A percentile compares a stretch with the other conserved stretches of the same genome.
These are phyloP conservation scores for Bombus vancouverensis DNA, from an alignment of 1,140 invertebrate species.

Conservation along the genomic window DNA sequence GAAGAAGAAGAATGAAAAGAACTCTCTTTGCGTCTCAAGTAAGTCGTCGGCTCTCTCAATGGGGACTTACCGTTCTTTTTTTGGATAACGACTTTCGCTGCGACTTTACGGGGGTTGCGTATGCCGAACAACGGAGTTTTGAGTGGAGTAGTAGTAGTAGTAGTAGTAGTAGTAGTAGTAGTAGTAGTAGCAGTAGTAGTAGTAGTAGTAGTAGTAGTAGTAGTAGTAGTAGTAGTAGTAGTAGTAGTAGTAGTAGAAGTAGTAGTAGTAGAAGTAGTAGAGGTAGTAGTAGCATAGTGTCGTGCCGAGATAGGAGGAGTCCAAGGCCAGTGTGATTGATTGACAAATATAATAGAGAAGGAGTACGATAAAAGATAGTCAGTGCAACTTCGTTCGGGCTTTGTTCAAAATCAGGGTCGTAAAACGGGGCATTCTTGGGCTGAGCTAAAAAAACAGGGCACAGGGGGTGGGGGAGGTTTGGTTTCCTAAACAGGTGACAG, in stretches of 20 bases:
- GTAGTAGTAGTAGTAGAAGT: constrained; percentile 76
- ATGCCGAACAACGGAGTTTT: constrained; percentile 82
- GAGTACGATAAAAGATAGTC: constrained; percentile 82
- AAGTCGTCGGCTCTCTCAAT: constrained; percentile 78
- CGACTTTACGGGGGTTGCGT: constrained; percentile 82
- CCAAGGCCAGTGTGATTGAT: constrained; percentile 83
- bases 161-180: constrained; percentile 69
- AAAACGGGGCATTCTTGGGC: constrained; percentile 22
- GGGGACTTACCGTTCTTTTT: constrained; percentile 84
- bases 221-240: constrained; percentile 74
- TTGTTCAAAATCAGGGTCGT: constrained; percentile 40
- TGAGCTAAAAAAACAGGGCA: background rate
- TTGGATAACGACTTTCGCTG: constrained; percentile 84
- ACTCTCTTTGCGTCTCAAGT: constrained; percentile 74
- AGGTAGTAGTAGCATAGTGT: constrained; percentile 82
- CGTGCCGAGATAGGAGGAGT: constrained; percentile 83
- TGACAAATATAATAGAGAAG: constrained; percentile 83
- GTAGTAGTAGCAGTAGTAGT: constrained; percentile 76
- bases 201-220: constrained; percentile 71
- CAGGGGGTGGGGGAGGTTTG: background rate
- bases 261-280: constrained; percentile 77
- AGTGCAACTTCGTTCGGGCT: constrained; percentile 75
- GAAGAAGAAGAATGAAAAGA: constrained; percentile 23
- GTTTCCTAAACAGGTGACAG: background rate
- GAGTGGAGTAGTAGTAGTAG: constrained; percentile 76